Base-by-base conservation (phyloP, 2,797 vertebrate species). In the Pyrocephalus nanus region DNA sequence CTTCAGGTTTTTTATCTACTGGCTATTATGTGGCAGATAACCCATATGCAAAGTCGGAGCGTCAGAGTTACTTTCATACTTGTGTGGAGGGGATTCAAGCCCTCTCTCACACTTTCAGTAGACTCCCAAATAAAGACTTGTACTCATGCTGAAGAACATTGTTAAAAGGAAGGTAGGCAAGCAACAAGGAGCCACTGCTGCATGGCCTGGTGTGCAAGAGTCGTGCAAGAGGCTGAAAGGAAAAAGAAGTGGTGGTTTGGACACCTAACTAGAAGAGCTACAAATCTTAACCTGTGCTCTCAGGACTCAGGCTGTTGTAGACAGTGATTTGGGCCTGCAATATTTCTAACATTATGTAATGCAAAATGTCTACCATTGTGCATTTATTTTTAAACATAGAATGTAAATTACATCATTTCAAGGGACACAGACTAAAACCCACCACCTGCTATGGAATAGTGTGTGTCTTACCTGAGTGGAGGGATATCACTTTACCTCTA, bases 31-130 rank as follows among this genome's bases (percentile, higher is more conserved):
- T 76, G 48, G 70, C 40, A 64, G 45, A 55, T 73, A 82, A 73
- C n/a, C 14, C 20, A 14, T 26, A 60, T 0, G 0, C 0, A 1
- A 72, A 84, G 16, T 47, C 74, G 50, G 4, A 65, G 3, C 18
- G 48, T 77, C 54, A 50, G 14, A 61, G 11, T 38, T 74, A 45
- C 13, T 70, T 88, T 83, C 21, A 57, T 71, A 23, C 32, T 82
- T n/a, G 18, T 45, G 43, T 12, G 26, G 29, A 74, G 36, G 38
- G 27, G 29, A 71, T 67, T 83, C 38, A 91, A 43, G 9, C 20
- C 29, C 45, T 65, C 38, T 81, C 54, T 62, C 48, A 48, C 11
- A 34, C 40, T 70, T 90, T n/a, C 48, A 58, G 29, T 65, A 71
- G 27, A 34, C 38, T 86, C 30, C 9, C 29, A 80, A 36, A 90